Conservation (phyloP, 1,140 invertebrate species). For the Magallana angulata region DNA sequence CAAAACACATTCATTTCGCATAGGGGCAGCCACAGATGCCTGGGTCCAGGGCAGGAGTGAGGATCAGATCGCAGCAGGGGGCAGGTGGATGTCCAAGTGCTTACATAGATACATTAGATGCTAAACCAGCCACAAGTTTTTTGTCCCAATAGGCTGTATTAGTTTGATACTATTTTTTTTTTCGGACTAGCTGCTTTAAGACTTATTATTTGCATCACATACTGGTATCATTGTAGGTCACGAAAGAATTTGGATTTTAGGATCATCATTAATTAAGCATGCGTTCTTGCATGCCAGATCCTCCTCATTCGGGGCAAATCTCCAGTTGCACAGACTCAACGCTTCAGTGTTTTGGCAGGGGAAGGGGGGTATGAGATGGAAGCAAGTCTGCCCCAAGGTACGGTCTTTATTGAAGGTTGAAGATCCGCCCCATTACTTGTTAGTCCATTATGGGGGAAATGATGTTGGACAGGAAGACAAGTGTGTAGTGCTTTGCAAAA, state of each 20-base stretch:
- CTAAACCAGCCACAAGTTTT: neutral
- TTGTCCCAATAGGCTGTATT: no score
- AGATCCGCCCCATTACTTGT: constrained; percentile 8
- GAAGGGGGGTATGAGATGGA: constrained; percentile 46
- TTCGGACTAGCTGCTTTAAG: neutral
- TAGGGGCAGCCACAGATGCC: no score
- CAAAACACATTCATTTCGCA: no score
- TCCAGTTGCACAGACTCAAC: neutral
- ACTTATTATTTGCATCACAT: neutral
- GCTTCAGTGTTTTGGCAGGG: constrained; percentile 43
- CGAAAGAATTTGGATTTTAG: constrained; percentile 46
- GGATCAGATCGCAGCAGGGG: neutral
- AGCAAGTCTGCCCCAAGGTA: neutral
- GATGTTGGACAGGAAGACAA: neutral
- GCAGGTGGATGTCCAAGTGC: constrained; percentile 14
- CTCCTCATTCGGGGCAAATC: neutral
- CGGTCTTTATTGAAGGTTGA: neutral
- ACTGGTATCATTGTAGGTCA: constrained; percentile 1
- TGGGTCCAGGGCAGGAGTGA: neutral
- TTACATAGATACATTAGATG: neutral
- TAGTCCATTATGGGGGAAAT: constrained; percentile 41
- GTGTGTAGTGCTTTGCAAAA: neutral
- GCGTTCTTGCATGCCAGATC: constrained; percentile 22
- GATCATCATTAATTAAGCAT: constrained; percentile 45
- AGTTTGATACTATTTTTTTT: constrained; percentile 18